Evolutionary conservation across 2,113 vertebrate species (phyloP).

Genomic region (Notothenia coriiceps): DNA sequence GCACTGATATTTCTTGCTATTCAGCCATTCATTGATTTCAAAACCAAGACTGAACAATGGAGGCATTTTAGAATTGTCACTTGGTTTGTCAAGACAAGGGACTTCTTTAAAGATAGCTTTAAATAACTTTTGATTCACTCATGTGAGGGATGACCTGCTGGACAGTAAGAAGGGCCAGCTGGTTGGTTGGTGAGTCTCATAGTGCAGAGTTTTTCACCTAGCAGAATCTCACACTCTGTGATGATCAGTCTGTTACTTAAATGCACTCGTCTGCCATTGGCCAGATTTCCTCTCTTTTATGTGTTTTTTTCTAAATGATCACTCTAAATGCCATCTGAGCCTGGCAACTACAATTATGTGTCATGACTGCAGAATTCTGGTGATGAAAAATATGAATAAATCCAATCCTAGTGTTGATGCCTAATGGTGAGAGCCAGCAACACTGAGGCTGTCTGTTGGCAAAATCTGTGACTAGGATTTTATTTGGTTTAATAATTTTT

Average conservation of each 20-base stretch:
- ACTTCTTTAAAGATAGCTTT: neutral
- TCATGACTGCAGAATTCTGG: neutral
- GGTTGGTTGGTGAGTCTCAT: neutral
- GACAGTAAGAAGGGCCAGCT: neutral
- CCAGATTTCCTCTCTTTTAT: neutral
- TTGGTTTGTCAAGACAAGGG: neutral
- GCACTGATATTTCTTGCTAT: too few relatives aligned
- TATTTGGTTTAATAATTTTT: neutral
- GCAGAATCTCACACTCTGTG: constrained; percentile 9
- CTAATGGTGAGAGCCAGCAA: neutral
- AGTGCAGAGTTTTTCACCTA: neutral
- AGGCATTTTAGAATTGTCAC: too few relatives aligned
- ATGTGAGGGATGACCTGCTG: neutral
- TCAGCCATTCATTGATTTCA: too few relatives aligned
- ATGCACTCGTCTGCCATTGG: constrained; percentile 13
- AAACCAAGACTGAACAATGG: too few relatives aligned
- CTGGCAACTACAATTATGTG: neutral
- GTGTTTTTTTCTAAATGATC: constrained; percentile 7
- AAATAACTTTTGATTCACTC: neutral
- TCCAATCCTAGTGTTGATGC: neutral
- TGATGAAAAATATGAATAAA: neutral
- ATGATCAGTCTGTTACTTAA: neutral
- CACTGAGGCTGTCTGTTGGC: neutral
- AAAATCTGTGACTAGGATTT: neutral
- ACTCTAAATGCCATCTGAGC: neutral